Base-by-base conservation (phyloP, 2,888 invertebrate species). In the Campoletis raptor region DNA sequence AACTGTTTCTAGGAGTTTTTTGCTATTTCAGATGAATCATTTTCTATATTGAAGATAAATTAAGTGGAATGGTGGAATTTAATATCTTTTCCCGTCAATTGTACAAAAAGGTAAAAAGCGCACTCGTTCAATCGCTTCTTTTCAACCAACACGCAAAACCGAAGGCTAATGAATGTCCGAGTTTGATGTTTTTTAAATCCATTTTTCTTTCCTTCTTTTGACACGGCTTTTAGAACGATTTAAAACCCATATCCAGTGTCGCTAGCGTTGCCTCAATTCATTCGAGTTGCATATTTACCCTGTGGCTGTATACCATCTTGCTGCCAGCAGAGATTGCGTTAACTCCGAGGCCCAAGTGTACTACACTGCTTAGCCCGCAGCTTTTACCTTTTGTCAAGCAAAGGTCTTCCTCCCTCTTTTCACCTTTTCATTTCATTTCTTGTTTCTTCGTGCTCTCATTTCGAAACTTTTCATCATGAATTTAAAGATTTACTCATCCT, bases 261-360 rank as follows among this genome's bases (percentile, higher is more conserved):
- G 64, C 52, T 64, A 72, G 45, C 42, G 69, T n/a, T 64, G 78
- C 61, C 61, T 61, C 61, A 69, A 80, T 81, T 79, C 83, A 81
- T 74, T 80, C 69, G 30, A 37, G 61, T 42, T 74, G 81, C 40
- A 70, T 87, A 87, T 87, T 87, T 88, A 87, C 87, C 86, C 85
- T 64, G 72, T 61, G 79, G 61, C 82, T 73, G 69, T 81, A 61
- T 81, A 72, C 73, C 81, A 85, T 72, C 85, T 85, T 37, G 77
- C 70, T 83, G 74, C 72, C 73, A 57, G 69, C 76, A 61, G 64
- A 87, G 79, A 87, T 84, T 87, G 81, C 82, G 82, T 80, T 72
- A 76, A 82, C 69, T 40, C 69, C 73, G 78, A 66, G 52, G 64
- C 21, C 45, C 30, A 64, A 82, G 85, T 81, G 79, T 82, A 61